Percentiles rank a stretch among this genome's conserved stretches.
Conservation (phyloP, 2,797 vertebrate genomes). For the Artibeus lituratus region DNA sequence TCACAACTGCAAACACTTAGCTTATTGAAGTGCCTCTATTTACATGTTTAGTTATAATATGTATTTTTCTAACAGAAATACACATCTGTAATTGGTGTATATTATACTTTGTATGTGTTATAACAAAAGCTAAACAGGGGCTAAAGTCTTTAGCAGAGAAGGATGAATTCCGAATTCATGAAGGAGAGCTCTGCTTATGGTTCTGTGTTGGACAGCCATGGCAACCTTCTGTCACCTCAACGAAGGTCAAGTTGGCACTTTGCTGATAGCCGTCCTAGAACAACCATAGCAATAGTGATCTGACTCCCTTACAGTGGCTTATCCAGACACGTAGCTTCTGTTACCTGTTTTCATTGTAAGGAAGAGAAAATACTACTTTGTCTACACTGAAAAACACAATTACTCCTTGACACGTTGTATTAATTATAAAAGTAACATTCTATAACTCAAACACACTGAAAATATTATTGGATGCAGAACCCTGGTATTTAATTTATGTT, state of each 20-base stretch:
- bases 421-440: constrained; percentile 25
- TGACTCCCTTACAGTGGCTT: constrained; percentile 15
- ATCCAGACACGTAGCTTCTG: neutral
- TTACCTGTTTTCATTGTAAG: constrained; percentile 36
- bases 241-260: neutral
- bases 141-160: constrained; percentile 77
- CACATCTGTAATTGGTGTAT: constrained; percentile 73
- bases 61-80: constrained; percentile 78
- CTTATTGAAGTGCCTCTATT: constrained; percentile 79
- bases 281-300: neutral
- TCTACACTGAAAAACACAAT: constrained; percentile 41
- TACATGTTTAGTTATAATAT: constrained; percentile 79
- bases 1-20: constrained; percentile 77
- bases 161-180: constrained; percentile 48
- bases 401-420: neutral
- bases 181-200: neutral
- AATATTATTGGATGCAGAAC: constrained; percentile 39
- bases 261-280: neutral
- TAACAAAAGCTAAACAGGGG: constrained; percentile 62
- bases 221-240: neutral
- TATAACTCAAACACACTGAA: constrained; percentile 53
- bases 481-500: constrained; percentile 50
- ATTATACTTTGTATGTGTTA: constrained; percentile 74
- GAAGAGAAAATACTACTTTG: constrained; percentile 46
- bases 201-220: neutral